Evolutionary conservation across 2,888 invertebrate genomes (phyloP).

Genomic region (Drosophila multiciliata): DNA sequence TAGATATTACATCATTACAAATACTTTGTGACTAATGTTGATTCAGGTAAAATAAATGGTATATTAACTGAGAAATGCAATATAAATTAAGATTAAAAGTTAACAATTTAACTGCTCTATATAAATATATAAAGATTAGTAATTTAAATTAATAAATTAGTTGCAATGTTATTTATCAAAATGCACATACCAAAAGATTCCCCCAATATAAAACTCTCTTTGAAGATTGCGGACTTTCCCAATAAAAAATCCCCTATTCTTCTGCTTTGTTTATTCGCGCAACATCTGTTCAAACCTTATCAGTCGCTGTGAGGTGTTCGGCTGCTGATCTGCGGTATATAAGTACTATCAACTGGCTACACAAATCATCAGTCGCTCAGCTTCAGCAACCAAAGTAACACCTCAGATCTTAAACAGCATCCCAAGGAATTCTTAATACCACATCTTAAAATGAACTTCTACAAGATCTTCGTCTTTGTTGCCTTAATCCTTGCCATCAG

Average conservation of each 20-base stretch:
- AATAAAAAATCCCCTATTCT: slow-evolving; percentile 30
- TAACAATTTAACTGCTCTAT: neutral
- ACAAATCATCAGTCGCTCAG: slow-evolving; percentile 37
- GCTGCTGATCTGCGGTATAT: slow-evolving; percentile 37
- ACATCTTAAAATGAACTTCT: slow-evolving; percentile 61
- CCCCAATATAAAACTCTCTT: neutral
- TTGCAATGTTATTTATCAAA: neutral
- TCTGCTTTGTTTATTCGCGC: neutral
- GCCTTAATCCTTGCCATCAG: slow-evolving; percentile 72
- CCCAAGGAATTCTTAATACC: neutral
- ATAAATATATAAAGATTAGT: too few species aligned
- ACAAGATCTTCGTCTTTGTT: slow-evolving; percentile 67
- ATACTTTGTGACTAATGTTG: neutral
- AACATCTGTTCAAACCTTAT: slow-evolving; percentile 20
- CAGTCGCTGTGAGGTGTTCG: neutral
- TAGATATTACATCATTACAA: neutral
- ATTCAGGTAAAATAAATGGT: neutral
- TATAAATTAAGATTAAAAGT: neutral
- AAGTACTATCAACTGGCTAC: slow-evolving; percentile 14
- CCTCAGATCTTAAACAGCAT: neutral
- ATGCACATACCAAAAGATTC: neutral
- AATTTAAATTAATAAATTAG: neutral
- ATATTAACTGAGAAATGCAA: neutral
- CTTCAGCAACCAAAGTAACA: slow-evolving; percentile 6
- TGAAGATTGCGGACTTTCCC: slow-evolving; percentile 5